Conservation (phyloP, 2,797 vertebrate species). For the Cygnus olor region DNA sequence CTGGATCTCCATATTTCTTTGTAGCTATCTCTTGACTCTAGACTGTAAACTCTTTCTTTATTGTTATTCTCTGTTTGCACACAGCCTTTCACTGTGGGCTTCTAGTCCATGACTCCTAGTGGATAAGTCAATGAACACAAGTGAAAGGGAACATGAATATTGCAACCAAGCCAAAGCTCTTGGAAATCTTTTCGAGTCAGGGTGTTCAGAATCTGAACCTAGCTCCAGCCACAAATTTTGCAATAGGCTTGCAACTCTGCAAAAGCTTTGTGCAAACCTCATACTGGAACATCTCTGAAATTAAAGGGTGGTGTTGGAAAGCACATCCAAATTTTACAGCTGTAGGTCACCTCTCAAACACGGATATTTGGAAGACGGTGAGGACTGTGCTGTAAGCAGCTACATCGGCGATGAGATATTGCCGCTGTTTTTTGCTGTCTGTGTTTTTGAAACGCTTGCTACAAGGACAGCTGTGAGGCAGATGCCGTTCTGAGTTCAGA, state of each 20-base stretch:
- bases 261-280: constrained; percentile 24
- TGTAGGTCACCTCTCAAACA: constrained; percentile 68
- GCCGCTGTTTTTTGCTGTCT: constrained; percentile 39
- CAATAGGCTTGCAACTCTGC: constrained; percentile 24
- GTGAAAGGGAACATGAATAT: constrained; percentile 41
- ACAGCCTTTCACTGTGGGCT: not conserved
- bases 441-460: constrained; percentile 61
- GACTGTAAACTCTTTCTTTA: constrained; percentile 3
- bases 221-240: constrained; percentile 42
- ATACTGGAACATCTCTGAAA: constrained; percentile 53
- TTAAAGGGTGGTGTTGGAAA: constrained; percentile 57
- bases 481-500: constrained; percentile 68
- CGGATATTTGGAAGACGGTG: constrained; percentile 36
- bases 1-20: not conserved
- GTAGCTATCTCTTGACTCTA: not conserved
- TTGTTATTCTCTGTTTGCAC: constrained; percentile 49
- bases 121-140: constrained; percentile 27
- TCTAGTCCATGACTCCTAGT: constrained; percentile 21
- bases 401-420: constrained; percentile 41
- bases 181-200: constrained; percentile 52
- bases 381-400: constrained; percentile 56
- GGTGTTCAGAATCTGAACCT: constrained; percentile 40
- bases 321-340: constrained; percentile 69
- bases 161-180: constrained; percentile 55
- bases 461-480: constrained; percentile 73